phyloP scores from a whole-genome alignment of 2,113 vertebrate species.

The Pomatorhinus ruficollis region DNA sequence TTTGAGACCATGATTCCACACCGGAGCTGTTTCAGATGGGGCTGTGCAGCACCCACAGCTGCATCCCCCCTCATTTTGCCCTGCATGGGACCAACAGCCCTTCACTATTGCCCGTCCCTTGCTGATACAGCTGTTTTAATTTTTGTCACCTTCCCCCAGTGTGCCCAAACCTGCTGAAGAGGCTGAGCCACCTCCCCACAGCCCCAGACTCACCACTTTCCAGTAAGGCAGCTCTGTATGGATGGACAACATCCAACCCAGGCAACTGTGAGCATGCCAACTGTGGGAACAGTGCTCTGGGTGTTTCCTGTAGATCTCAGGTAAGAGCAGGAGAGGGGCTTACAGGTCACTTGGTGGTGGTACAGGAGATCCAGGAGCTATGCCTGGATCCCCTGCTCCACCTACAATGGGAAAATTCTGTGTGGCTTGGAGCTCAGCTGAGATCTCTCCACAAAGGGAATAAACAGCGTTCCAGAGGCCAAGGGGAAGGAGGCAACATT shows the following conservation, averaged over 20 bases:
- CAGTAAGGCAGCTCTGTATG: not conserved
- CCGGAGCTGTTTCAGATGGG: accelerated
- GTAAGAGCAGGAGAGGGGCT: not conserved
- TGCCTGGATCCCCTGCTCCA: not conserved
- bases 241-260: not conserved
- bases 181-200: accelerated
- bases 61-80: not conserved
- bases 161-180: not conserved
- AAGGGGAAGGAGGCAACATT: not conserved
- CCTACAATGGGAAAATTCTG: not conserved
- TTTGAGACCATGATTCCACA: accelerated
- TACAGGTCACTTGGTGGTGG: accelerated
- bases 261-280: accelerated
- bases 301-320: not conserved
- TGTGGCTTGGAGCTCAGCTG: not conserved
- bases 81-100: not conserved
- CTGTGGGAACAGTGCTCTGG: accelerated
- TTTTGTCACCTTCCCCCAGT: not conserved
- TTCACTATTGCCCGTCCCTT: accelerated
- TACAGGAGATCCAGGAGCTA: not conserved
- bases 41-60: not conserved
- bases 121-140: accelerated
- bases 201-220: not conserved
- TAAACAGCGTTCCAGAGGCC: not conserved
- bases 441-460: not conserved